Percentiles rank a stretch among this genome's conserved stretches.
Conservation (phyloP, 2,797 vertebrate species). For the Anas georgica region DNA sequence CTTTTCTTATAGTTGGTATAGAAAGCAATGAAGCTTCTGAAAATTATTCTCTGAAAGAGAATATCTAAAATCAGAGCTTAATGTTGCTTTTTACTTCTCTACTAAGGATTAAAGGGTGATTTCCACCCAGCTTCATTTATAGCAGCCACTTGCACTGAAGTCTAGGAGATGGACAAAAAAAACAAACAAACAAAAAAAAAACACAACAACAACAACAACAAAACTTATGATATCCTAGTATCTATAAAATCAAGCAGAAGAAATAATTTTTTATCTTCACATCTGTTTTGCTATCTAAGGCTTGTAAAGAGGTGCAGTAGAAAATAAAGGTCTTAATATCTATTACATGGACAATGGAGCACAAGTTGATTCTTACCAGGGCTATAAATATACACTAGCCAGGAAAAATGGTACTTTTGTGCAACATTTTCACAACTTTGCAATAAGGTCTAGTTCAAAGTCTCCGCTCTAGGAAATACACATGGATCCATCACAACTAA, state of each 20-base stretch:
- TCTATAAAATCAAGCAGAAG: not conserved
- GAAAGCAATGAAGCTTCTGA: not conserved
- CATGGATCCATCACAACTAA: accelerated
- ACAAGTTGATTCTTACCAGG: not conserved
- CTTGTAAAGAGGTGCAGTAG: not conserved
- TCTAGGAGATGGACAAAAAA: not conserved
- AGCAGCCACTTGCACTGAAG: not conserved
- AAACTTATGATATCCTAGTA: not conserved
- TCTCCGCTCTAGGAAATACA: not conserved
- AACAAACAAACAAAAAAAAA: too few relatives aligned
- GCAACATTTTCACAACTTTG: not conserved
- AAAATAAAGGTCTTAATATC: not conserved
- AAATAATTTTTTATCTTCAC: not conserved
- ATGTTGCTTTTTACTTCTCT: not conserved
- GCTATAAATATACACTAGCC: not conserved
- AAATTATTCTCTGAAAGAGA: not conserved
- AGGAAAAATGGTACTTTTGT: not conserved
- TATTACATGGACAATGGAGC: not conserved
- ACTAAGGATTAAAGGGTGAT: not conserved
- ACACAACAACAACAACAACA: too few relatives aligned
- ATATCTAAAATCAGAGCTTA: not conserved
- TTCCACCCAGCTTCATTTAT: not conserved
- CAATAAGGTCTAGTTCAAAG: not conserved
- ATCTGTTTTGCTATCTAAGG: not conserved
- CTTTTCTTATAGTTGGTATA: not conserved